These are phyloP conservation scores for Clanis bilineata DNA, from an alignment of 2,888 invertebrate genomes.

Conservation along the genomic window DNA sequence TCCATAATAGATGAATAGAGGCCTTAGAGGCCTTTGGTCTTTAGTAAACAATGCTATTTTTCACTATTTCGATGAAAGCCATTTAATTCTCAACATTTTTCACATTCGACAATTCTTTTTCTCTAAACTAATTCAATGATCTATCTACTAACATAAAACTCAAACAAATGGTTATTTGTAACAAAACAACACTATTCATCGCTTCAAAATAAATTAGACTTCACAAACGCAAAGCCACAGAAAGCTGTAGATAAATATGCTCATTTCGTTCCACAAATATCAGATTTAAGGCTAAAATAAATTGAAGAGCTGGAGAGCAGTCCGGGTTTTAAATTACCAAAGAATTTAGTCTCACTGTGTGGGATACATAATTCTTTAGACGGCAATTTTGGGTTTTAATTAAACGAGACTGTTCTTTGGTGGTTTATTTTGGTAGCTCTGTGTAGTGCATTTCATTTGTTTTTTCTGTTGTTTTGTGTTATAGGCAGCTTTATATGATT, in stretches of 20 bases:
- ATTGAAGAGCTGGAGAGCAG: background rate
- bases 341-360: background rate
- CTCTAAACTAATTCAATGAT: too few species aligned
- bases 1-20: too few species aligned
- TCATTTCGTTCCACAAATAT: background rate
- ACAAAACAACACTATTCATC: background rate
- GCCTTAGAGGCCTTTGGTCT: too few species aligned
- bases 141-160: too few species aligned
- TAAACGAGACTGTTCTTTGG: background rate
- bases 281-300: constrained; percentile 8
- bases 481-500: too few species aligned
- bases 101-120: too few species aligned
- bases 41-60: too few species aligned
- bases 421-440: background rate
- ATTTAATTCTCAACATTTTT: too few species aligned
- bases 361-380: background rate
- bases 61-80: too few species aligned
- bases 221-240: background rate
- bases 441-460: background rate
- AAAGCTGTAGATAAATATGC: background rate
- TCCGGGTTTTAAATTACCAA: background rate
- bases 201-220: background rate
- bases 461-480: background rate
- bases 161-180: too few species aligned
- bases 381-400: background rate